Base-by-base conservation (phyloP, 2,113 vertebrate species). In the Orientallactaga bullata region DNA sequence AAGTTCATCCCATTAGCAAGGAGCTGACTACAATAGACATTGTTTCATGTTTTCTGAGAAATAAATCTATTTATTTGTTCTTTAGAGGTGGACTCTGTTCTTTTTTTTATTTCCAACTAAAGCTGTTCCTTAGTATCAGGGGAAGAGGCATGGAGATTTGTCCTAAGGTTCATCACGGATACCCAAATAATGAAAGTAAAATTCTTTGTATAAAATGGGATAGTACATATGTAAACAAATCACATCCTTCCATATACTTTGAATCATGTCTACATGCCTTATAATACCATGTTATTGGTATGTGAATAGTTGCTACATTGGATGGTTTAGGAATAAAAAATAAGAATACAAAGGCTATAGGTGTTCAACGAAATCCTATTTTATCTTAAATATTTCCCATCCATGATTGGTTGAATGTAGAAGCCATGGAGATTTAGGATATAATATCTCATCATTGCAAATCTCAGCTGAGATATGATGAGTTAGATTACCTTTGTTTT, bases 401-500 rank as follows among this genome's bases (percentile, higher is more conserved):
- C 7, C 9, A 13, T 80, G 16, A 83, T 47, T 78, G n/a, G 28
- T 72, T 32, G 23, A 85, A 47, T 63, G 10, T 79, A 32, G 28
- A 78, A 69, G 20, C 39, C 55, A 78, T 78, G 17, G 28, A 71
- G 79, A 55, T 65, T 24, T 32, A 85, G 8, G 12, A 60, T 7
- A 9, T 20, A 78, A 4, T 61, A 88, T 32, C 55, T 90, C 28
- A 88, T 72, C 9, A 81, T 82, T 89, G 90, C 21, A 74, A 71
- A 30, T 63, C 35, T 95, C 72, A 87, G 65, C 39, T 92, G 42
- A 65, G 13, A 60, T 83, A 39, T 85, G 90, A 93, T 71, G 30
- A 89, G 5, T 66, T 86, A 35, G 15, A 81, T 93, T 81, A 77
- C 47, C 2, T 92, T 73, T 88, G 39, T 63, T 66, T 83, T 73